These are phyloP conservation scores for Menidia beryllina DNA, from an alignment of 2,113 vertebrate species.

Conservation along the genomic window DNA sequence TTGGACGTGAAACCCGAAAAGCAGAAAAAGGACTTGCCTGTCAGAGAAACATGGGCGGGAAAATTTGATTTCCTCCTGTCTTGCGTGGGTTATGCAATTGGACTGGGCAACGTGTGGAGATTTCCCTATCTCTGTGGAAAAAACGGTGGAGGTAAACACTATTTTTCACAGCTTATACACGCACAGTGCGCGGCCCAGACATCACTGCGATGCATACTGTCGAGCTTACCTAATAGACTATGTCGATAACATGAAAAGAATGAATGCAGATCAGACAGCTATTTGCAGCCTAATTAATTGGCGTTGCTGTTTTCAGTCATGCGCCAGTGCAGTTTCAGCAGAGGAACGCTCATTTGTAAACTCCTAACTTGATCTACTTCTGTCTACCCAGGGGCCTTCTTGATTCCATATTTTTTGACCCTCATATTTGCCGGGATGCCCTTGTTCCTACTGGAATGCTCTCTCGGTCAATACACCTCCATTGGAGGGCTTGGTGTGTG, in stretches of 20 bases:
- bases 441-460: constrained; percentile 94
- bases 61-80: constrained; percentile 99
- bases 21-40: constrained; percentile 88
- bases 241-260: constrained; percentile 37
- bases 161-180: constrained; percentile 44
- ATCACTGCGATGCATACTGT: constrained; percentile 21
- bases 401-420: constrained; percentile 98
- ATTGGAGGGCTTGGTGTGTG: constrained; percentile 97
- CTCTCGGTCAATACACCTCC: constrained; percentile 95
- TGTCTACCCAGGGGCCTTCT: constrained; percentile 89
- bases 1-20: constrained; percentile 94
- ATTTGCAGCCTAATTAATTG: constrained; percentile 34
- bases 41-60: constrained; percentile 94
- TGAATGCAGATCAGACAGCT: constrained; percentile 7
- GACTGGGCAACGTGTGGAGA: constrained; percentile 97
- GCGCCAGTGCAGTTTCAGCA: constrained; percentile 22
- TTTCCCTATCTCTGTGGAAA: constrained; percentile 99
- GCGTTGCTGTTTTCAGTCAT: constrained; percentile 8
- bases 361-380: constrained; percentile 49
- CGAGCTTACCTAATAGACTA: constrained; percentile 27
- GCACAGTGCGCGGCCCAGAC: constrained; percentile 28
- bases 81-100: constrained; percentile 98
- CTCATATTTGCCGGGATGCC: constrained; percentile 97
- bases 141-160: constrained; percentile 93
- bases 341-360: not conserved